phyloP scores from a whole-genome alignment of 2,797 vertebrate genomes.

The Etheostoma perlongum region DNA sequence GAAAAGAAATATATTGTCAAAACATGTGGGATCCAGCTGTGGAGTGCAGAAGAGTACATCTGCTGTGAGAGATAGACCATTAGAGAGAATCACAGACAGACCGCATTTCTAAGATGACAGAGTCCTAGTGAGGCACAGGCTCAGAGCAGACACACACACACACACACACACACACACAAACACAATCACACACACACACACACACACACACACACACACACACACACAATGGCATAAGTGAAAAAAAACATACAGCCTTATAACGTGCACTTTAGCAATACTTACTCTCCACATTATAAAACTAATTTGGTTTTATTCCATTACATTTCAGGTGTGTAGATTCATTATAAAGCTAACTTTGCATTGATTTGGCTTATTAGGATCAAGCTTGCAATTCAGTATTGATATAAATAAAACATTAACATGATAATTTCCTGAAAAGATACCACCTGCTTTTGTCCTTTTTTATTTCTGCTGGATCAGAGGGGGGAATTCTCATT shows the following conservation, averaged over 20 bases:
- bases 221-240: neutral
- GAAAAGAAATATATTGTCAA: constrained; percentile 61
- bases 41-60: constrained; percentile 73
- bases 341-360: neutral
- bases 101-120: constrained; percentile 61
- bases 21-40: constrained; percentile 87
- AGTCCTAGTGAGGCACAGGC: constrained; percentile 40
- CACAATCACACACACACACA: too few relatives aligned
- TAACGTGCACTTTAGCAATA: constrained; percentile 23
- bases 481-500: constrained; percentile 67
- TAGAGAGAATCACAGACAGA: constrained; percentile 70
- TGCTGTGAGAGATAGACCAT: constrained; percentile 76
- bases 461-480: constrained; percentile 67
- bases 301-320: constrained; percentile 11
- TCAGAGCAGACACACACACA: constrained; percentile 29
- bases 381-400: neutral
- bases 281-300: constrained; percentile 12
- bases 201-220: neutral
- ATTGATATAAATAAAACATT: constrained; percentile 23
- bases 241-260: constrained; percentile 30
- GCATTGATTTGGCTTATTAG: neutral
- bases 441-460: constrained; percentile 55
- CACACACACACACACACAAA: constrained; percentile 25
- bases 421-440: constrained; percentile 24
- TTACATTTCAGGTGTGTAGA: constrained; percentile 6